Base-by-base conservation (phyloP, 2,888 invertebrate species). In the Agrenia bidenticulata region DNA sequence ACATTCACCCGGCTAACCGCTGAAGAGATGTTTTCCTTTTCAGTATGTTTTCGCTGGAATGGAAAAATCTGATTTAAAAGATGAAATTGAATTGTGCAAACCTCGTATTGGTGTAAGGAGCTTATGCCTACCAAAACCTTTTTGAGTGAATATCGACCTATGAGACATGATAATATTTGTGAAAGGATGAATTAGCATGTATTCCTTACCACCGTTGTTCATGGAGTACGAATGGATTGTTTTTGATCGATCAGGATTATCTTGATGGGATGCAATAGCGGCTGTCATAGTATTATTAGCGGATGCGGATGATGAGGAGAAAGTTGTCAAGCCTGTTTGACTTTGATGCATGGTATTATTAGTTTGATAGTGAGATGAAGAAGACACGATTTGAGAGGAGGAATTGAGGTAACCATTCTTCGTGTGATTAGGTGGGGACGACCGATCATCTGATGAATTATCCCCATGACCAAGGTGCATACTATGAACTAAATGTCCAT, bases 401-500 rank as follows among this genome's bases (percentile, higher is more conserved):
- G 71, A 69, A 41, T 72, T 66, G 41, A 72, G 63, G 64, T 73
- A 74, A 61, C 74, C 74, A 69, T 74, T 70, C 50, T 73, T 73
- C 50, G 65, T 67, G 61, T 68, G 66, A 61, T 70, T 67, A 53
- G 65, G 63, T 41, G 69, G 69, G 51, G 73, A 71, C 2, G 64
- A 61, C 32, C 58, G 54, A 24, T 67, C 71, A 49, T 71, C 71
- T 27, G 59, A 37, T 11, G 55, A 54, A 61, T 64, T 64, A 15
- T 61, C 66, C 53, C 57, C 60, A 55, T 63, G 69, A 26, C 67
- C 63, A 60, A 63, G 55, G 64, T 65, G 64, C 57, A 61, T 63
- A 60, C 62, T 64, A 59, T 69, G 69, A 56, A 67, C 56, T 41
- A 63, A 57, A 41, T 65, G 63, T 26, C 72, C 69, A 67, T 69